A percentile compares a stretch with the other conserved stretches of the same genome.
Conservation (phyloP, 1,140 invertebrate species). For the Dysdera silvatica region DNA sequence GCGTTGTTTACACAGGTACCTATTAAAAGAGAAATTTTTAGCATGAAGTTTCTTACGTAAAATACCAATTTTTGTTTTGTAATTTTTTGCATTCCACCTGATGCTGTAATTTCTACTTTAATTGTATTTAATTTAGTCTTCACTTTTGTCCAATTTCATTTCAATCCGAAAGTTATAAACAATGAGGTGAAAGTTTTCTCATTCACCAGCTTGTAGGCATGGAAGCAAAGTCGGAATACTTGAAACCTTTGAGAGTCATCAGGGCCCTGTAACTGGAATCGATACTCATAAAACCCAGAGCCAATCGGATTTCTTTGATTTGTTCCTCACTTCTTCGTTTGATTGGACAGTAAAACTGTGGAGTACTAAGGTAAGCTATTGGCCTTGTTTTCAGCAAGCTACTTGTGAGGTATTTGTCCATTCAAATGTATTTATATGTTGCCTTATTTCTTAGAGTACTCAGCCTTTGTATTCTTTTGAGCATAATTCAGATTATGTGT, state of each 20-base stretch:
- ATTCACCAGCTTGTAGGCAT: conserved; percentile 68
- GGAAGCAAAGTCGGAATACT: conserved; percentile 84
- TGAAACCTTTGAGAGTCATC: conserved; percentile 86
- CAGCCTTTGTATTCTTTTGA: conserved; percentile 94
- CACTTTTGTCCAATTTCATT: not conserved
- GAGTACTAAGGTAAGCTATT: conserved; percentile 66
- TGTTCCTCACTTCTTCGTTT: conserved; percentile 92
- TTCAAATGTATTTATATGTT: not conserved
- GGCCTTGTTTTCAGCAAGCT: not conserved
- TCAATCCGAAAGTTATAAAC: not conserved
- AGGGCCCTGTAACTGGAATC: conserved; percentile 85
- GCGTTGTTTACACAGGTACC: conserved; percentile 66
- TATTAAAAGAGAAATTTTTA: too few relatives aligned
- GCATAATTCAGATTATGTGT: conserved; percentile 93
- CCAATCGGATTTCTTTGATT: conserved; percentile 86
- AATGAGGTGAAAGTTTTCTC: not conserved
- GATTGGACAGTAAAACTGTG: conserved; percentile 99
- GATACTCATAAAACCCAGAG: conserved; percentile 77
- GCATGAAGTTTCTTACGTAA: not conserved
- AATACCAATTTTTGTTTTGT: too few relatives aligned
- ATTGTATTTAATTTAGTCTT: not conserved
- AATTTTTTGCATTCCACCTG: too few relatives aligned
- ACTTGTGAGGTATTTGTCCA: not conserved
- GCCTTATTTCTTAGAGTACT: conserved; percentile 51
- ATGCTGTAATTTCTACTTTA: too few relatives aligned